Base-by-base conservation (phyloP, 2,888 invertebrate genomes). In the Thymelicus sylvestris region DNA sequence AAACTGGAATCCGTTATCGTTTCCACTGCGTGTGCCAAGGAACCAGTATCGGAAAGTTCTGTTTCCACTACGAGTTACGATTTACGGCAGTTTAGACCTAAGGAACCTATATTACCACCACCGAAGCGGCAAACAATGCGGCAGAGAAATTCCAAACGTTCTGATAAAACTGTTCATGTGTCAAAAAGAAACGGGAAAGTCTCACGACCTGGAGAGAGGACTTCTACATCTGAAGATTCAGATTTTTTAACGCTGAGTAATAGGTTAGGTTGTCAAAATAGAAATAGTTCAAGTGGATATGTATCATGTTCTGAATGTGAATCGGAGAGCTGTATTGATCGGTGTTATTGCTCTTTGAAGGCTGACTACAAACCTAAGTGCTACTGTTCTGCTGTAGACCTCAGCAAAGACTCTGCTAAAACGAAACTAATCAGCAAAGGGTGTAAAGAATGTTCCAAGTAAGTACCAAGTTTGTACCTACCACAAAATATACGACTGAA, bases 251-350 rank as follows among this genome's bases (percentile, higher is more conserved):
- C 95, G 3, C 86, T 95, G 1, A 95, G 95, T 77, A 95, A 95
- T 77, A 90, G 95, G 70, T 85, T 94, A 5, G 95, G 94, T 65
- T 95, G 95, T 73, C 94, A 95, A 74, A 95, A 95, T 74, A 84
- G 95, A 55, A 95, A 95, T 77, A 95, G 95, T 80, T 95, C 95
- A 7, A 95, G 95, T 79, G 95, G 95, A 78, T 97, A 97, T 83
- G 97, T 97, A 0, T 97, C 97, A 3, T 98, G 97, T 85, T 97
- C 97, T 57, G 98, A 98, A 86, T 98, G 98, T 83, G 97, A 98
- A 81, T 97, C 97, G 2, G 97, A 97, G 78, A 96, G 97, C 13
- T 97, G 97, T 81, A 96, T 97, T 0, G 97, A 98, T 83, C 96
- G 97, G 79, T 98, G 98, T 81, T 98, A 98, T 81, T 98, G 98